Evolutionary conservation across 2,888 invertebrate genomes (phyloP), one percentile per base, ranked within the genome.

Genomic region (Ectemnius continuus): DNA sequence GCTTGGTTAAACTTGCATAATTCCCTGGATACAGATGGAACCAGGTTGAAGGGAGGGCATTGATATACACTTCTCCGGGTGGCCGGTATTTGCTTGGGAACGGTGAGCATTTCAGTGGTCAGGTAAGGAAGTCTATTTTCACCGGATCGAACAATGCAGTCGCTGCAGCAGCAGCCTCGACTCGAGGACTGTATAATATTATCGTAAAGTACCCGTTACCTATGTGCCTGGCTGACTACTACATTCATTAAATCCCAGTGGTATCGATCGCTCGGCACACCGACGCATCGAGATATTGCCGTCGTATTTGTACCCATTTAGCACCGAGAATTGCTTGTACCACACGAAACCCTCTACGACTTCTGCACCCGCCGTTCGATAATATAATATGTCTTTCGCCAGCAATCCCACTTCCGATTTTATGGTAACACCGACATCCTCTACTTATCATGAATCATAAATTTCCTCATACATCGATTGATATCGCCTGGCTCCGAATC

Each of bases 121-220:
- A 69, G 60, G 66, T 67, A 80, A 79, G 75, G 71, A 70, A 73
- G 68, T 75, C 70, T 61, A 74, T 75, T 75, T 78, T 58, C 72
- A 60, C 61, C 58, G 71, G 77, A 69, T 62, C 74, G 57, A 64
- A 80, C 76, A 74, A 82, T 78, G 67, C 62, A 52, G 61, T 60
- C 23, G 48, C 70, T 36, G 36, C 36, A 11, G 77, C 36, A 11
- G 77, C 56, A 57, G 61, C 66, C 58, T 47, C 64, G 60, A 20
- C 46, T 56, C 69, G n/a, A 71, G 75, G 73, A 66, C 71, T 61
- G 85, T 76, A 83, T 85, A 84, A 81, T 85, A 83, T 85, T 80
- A 82, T 68, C 82, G 83, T 83, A 81, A 80, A 85, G 75, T 70
- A 85, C 71, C 78, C 73, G 75, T 78, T 79, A 79, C 62, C 77